Evolutionary conservation across 2,797 vertebrate genomes (phyloP), one percentile per base, ranked within the genome.

Genomic region (Hafferia zeledoni): DNA sequence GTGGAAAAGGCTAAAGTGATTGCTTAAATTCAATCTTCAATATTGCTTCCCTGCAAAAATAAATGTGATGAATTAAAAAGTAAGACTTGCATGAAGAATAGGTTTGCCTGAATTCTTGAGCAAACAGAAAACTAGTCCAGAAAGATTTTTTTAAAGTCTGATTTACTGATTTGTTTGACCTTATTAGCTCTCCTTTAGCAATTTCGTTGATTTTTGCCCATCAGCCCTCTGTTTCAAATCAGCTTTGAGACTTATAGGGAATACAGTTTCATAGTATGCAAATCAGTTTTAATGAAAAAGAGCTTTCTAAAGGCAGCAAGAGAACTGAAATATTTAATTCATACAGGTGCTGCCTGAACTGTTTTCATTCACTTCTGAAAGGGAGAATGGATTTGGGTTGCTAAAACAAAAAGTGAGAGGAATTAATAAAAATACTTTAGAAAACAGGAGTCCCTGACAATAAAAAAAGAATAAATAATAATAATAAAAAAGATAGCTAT

Each of bases 81-180:
- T 88, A 90, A 89, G 87, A 91, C 93, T 94, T 96, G 71, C 80
- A 84, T 90, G 71, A 93, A 63, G 75, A 94, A 93, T 27, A 83
- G 57, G 65, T 74, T 90, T 93, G 75, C 55, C 61, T 95, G 92
- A 90, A 96, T 91, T 94, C 94, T 87, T 92, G 68, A 92, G 78
- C 92, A 95, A 96, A 96, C 91, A 95, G 53, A 90, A 93, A 93
- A 92, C 63, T 74, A 90, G 86, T 69, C 57, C 63, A 84, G 72
- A 84, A 90, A 94, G 50, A 90, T 64, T 91, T 91, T 60, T 93
- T 93, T 86, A 31, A 87, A 88, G 89, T 74, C 17, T 0, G 12
- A 83, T 95, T 79, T 89, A 79, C 60, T 92, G 86, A 95, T 97
- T 95, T 90, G 59, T 87, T 97, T 96, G 92, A 93, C 89, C 78